Percentiles rank a stretch among this genome's conserved stretches.
These are phyloP conservation scores for Chondrilla cf. caribensis DNA, from an alignment of 37 sponge, comb jelly and placozoan genomes.

Conservation along the genomic window DNA sequence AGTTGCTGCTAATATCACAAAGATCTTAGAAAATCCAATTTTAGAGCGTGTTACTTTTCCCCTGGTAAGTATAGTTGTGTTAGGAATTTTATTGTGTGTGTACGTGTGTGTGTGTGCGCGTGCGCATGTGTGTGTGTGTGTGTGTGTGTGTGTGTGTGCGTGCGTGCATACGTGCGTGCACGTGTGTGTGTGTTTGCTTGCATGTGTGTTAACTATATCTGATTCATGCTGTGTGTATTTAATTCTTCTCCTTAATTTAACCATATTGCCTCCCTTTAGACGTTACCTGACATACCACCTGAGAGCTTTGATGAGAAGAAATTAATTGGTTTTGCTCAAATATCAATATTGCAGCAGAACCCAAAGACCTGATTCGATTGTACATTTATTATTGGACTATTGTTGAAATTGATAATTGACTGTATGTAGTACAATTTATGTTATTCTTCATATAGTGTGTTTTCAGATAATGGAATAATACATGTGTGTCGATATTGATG, in stretches of 20 bases:
- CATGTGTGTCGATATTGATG: no score
- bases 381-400: no score
- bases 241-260: no score
- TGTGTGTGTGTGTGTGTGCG: not conserved
- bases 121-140: not conserved
- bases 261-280: not conserved
- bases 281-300: constrained; percentile 16
- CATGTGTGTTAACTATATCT: no score
- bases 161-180: not conserved
- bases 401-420: no score
- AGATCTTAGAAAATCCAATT: constrained; percentile 54
- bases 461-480: no score
- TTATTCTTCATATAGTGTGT: no score
- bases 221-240: no score
- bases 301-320: constrained; percentile 62
- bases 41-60: constrained; percentile 43
- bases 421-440: no score
- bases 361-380: constrained; percentile 5
- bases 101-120: not conserved
- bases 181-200: no score
- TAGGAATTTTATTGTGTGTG: not conserved
- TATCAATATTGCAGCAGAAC: constrained; percentile 8
- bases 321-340: constrained; percentile 69
- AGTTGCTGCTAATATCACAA: constrained; percentile 76
- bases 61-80: constrained; percentile 43